Evolutionary conservation across 2,113 vertebrate species (phyloP).

Genomic region (Gavialis gangeticus): DNA sequence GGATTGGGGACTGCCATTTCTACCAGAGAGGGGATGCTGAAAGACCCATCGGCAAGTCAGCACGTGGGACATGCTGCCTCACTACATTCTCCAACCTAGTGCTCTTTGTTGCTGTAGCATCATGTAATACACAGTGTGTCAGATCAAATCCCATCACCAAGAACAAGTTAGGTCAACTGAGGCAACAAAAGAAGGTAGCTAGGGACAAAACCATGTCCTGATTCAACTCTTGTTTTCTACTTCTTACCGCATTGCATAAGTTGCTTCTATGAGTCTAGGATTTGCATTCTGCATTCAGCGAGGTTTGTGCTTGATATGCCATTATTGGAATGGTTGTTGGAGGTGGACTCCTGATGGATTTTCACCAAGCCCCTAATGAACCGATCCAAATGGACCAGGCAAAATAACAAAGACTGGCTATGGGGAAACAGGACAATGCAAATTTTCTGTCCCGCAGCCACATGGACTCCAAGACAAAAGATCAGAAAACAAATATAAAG

Average conservation of each 20-base stretch:
- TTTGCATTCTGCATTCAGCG: background rate
- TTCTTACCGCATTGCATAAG: no score
- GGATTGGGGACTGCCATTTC: rapidly evolving
- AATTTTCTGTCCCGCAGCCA: no score
- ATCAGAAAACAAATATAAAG: background rate
- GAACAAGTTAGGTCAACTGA: background rate
- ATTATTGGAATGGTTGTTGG: background rate
- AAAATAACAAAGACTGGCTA: background rate
- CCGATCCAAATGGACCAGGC: background rate
- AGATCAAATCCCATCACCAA: rapidly evolving
- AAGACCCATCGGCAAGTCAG: background rate
- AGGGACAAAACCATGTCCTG: background rate
- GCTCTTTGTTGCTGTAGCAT: rapidly evolving
- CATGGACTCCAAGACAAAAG: no score
- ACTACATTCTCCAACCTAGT: background rate
- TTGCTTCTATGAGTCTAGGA: no score
- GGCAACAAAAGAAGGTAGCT: background rate
- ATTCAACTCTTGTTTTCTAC: background rate
- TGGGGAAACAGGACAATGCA: background rate
- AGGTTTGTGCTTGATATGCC: background rate
- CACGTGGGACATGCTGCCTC: background rate
- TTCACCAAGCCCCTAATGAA: background rate
- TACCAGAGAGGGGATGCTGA: background rate
- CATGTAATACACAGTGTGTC: background rate
- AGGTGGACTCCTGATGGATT: no score